A percentile compares a stretch with the other conserved stretches of the same genome.
These are phyloP conservation scores for Phortica variegata DNA, from an alignment of 1,140 invertebrate genomes.

Conservation along the genomic window DNA sequence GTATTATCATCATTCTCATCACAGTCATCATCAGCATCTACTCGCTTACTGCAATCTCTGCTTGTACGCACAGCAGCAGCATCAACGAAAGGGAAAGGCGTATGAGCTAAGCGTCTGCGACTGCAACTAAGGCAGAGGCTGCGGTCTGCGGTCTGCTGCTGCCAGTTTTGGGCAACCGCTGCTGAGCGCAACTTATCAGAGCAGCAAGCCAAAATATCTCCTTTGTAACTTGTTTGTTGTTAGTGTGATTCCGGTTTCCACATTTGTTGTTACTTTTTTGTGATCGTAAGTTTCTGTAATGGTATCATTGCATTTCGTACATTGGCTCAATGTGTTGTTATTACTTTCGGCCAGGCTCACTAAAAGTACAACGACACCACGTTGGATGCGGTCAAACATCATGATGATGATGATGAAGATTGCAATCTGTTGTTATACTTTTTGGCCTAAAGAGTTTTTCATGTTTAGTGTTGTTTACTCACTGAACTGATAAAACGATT, in stretches of 20 bases:
- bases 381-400: background rate
- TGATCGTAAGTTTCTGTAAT: too few relatives aligned
- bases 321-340: constrained; percentile 46
- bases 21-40: constrained; percentile 2
- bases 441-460: constrained; percentile 40
- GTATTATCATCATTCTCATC: constrained; percentile 16
- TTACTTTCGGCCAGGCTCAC: constrained; percentile 27
- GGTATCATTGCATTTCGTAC: constrained; percentile 16
- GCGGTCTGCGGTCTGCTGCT: background rate
- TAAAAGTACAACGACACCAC: constrained; percentile 43
- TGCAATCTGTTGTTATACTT: constrained; percentile 30
- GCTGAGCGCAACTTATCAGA: background rate
- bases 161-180: constrained; percentile 20
- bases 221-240: background rate
- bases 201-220: background rate
- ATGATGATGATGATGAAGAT: background rate
- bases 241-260: constrained; percentile 33
- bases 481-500: constrained; percentile 17
- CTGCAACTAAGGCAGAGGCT: background rate
- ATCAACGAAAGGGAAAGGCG: background rate
- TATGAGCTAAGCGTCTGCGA: constrained; percentile 4
- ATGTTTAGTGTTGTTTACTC: constrained; percentile 34
- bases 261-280: too few relatives aligned
- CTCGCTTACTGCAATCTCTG: constrained; percentile 7
- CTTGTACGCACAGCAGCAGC: constrained; percentile 2